Percentiles rank a stretch among this genome's conserved stretches.
These are phyloP conservation scores for Drosophila niveifrons DNA, from an alignment of 2,888 invertebrate species.

Conservation along the genomic window DNA sequence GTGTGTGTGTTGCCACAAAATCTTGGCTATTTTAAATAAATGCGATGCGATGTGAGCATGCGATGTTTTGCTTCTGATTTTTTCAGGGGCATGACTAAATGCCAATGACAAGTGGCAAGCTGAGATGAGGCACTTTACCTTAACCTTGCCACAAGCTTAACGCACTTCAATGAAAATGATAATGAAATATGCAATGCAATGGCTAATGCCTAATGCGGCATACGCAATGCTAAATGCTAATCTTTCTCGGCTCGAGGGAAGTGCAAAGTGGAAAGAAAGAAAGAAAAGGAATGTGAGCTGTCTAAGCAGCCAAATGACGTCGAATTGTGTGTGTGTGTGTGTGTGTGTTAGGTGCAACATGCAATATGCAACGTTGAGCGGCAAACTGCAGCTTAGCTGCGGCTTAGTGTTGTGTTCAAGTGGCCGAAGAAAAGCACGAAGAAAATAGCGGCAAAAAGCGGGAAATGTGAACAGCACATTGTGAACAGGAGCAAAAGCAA, in stretches of 20 bases:
- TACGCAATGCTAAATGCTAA: slow-evolving; percentile 16
- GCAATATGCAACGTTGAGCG: slow-evolving; percentile 2
- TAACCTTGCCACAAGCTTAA: slow-evolving; percentile 54
- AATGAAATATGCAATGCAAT: slow-evolving; percentile 53
- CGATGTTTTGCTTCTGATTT: neutral
- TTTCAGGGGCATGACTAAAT: slow-evolving; percentile 45
- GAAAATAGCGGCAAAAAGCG: neutral
- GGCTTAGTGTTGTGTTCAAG: slow-evolving; percentile 65
- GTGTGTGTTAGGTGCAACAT: slow-evolving; percentile 40
- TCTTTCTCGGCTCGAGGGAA: too few species aligned
- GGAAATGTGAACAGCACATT: neutral
- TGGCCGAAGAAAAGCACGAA: slow-evolving; percentile 34
- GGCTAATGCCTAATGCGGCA: slow-evolving; percentile 17
- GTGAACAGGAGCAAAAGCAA: neutral
- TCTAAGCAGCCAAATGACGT: slow-evolving; percentile 63
- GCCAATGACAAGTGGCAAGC: slow-evolving; percentile 21
- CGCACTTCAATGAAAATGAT: slow-evolving; percentile 44
- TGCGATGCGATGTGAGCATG: neutral
- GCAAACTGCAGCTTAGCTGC: slow-evolving; percentile 31
- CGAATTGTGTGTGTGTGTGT: slow-evolving; percentile 69
- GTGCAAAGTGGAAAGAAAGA: too few species aligned
- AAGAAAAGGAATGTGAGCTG: slow-evolving; percentile 19
- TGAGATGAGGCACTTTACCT: slow-evolving; percentile 42
- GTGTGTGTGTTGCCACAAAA: slow-evolving; percentile 18
- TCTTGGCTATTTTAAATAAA: slow-evolving; percentile 35